Evolutionary conservation across 2,113 vertebrate genomes (phyloP), one percentile per base, ranked within the genome.

Genomic region (Oncorhynchus nerka): DNA sequence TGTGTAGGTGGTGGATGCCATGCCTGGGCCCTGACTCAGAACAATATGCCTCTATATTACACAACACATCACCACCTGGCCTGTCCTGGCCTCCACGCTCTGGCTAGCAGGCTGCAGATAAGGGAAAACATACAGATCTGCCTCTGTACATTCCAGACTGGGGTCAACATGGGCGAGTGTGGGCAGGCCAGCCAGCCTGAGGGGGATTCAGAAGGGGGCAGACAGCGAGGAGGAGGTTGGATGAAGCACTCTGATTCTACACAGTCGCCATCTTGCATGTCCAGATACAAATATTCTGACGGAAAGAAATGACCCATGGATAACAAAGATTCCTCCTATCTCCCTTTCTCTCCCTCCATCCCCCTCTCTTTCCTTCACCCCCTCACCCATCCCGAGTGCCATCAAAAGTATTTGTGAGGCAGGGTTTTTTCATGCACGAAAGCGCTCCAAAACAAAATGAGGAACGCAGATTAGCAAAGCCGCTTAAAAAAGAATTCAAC

Each of bases 401-500:
- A 65, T 75, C 75, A 26, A 70, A 70, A 34, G 74, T 68, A 75
- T 80, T 77, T 78, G 84, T 83, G 74, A 76, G 59, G 45, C 16
- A 20, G 32, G 75, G 82, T 79, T 79, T 85, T 81, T 84, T 84
- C 68, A 85, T 62, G 78, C 82, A 69, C 67, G 67, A 80, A 77
- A 78, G 74, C 67, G 73, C 81, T 75, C 78, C 20, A 70, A 78
- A 82, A 85, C 78, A 87, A 87, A 87, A 76, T 65, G 74, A 75
- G 79, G 77, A 80, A 79, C 39, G 76, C 70, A 70, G 84, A 88
- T 81, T 76, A 73, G 78, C 74, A 80, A 85, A 79, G 82, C 78
- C 59, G 78, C 77, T 82, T 83, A 87, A 83, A 72, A 82, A 26
- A 83, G 77, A 83, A 79, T 73, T 68, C 66, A 76, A 76, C 75